Conservation (phyloP, 2,888 invertebrate genomes). For the Tinea semifulvella region DNA sequence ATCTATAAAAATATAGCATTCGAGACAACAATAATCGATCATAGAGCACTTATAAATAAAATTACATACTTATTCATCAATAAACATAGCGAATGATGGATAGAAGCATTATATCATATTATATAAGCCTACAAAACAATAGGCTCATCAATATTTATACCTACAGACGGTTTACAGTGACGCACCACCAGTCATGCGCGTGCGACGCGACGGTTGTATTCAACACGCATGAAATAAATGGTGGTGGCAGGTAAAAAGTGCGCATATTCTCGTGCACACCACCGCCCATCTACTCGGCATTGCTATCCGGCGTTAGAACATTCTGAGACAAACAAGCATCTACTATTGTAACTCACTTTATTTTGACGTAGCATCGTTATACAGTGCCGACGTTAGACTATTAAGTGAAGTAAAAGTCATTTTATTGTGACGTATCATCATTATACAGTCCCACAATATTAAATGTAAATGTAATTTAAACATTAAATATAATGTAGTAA, state of each 20-base stretch:
- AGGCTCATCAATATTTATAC: conserved; percentile 11
- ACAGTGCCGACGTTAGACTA: too few species aligned
- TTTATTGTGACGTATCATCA: too few species aligned
- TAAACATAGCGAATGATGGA: conserved; percentile 5
- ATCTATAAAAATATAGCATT: too few species aligned
- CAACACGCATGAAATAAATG: conserved; percentile 12
- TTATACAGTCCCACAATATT: too few species aligned
- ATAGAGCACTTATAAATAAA: conserved; percentile 2
- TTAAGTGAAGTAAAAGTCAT: too few species aligned
- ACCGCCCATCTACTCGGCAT: conserved; percentile 12
- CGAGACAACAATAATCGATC: not conserved
- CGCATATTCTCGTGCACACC: conserved; percentile 1
- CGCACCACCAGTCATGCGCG: conserved; percentile 13
- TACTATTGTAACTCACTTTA: not conserved
- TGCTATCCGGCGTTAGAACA: conserved; percentile 1
- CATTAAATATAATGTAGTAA: too few species aligned
- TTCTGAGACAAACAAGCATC: not conserved
- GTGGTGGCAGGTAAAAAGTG: conserved; percentile 5
- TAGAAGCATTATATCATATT: conserved; percentile 1
- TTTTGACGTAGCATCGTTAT: too few species aligned
- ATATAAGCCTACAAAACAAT: conserved; percentile 7
- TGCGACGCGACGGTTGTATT: conserved; percentile 12
- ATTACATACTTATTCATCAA: not conserved
- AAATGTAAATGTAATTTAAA: too few species aligned
- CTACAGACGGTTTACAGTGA: conserved; percentile 7